Evolutionary conservation across 1,140 invertebrate genomes (phyloP).

Genomic region (Papilio xuthus): DNA sequence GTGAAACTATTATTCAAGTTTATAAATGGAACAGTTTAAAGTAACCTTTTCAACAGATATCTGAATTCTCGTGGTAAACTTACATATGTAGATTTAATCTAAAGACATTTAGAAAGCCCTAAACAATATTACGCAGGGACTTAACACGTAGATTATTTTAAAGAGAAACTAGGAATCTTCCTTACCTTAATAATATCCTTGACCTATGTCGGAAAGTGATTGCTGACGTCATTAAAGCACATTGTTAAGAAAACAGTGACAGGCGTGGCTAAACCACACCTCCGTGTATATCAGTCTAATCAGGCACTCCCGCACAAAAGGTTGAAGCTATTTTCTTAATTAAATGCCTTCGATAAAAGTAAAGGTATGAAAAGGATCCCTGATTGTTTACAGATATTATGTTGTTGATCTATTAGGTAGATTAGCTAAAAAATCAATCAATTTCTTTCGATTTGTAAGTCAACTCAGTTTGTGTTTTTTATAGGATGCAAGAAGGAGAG

Average conservation of each 20-base stretch:
- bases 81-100: no score
- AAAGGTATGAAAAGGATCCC: background rate
- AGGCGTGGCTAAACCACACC: conserved; percentile 9
- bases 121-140: no score
- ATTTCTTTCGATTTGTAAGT: background rate
- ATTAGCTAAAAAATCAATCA: background rate
- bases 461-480: conserved; percentile 1
- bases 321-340: conserved; percentile 30
- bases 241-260: conserved; percentile 8
- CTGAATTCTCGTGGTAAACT: no score
- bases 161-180: background rate
- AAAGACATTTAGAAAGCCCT: no score
- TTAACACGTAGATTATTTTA: background rate
- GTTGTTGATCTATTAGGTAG: background rate
- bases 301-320: conserved; percentile 9
- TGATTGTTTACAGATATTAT: background rate
- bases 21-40: background rate
- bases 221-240: background rate
- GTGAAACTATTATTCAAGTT: background rate
- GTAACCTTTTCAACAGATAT: background rate
- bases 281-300: background rate
- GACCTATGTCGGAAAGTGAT: background rate
- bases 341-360: conserved; percentile 11
- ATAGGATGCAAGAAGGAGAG: conserved; percentile 62
- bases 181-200: background rate